phyloP scores from a whole-genome alignment of 2,797 vertebrate species.

The Sciurus carolinensis region DNA sequence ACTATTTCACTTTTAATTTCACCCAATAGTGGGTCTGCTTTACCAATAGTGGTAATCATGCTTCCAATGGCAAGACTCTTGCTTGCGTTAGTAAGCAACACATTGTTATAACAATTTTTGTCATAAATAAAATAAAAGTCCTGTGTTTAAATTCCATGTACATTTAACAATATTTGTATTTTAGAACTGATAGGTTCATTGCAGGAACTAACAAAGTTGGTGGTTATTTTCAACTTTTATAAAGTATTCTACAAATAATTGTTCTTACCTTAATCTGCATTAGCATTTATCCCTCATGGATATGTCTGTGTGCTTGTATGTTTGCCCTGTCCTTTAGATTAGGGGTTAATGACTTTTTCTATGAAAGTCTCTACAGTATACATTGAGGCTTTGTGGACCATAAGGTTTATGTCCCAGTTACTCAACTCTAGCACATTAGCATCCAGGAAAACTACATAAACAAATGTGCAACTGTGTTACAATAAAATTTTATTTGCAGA shows the following conservation, averaged over 20 bases:
- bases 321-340: background rate
- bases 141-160: too few relatives aligned
- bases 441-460: background rate
- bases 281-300: background rate
- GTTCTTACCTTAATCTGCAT: background rate
- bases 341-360: background rate
- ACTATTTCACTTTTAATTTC: background rate
- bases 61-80: background rate
- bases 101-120: background rate
- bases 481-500: slow-evolving; percentile 21
- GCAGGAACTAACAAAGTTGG: background rate
- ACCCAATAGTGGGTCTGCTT: background rate
- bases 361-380: background rate
- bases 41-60: background rate
- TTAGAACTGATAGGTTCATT: background rate
- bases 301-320: background rate
- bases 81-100: background rate
- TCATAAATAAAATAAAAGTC: background rate
- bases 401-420: background rate
- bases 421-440: background rate
- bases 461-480: background rate
- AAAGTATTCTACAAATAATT: background rate
- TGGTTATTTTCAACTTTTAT: background rate
- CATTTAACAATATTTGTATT: too few relatives aligned
- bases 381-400: background rate